Percentiles rank a stretch among this genome's conserved stretches.
These are phyloP conservation scores for Luperina testacea DNA, from an alignment of 2,888 invertebrate species.

Conservation along the genomic window DNA sequence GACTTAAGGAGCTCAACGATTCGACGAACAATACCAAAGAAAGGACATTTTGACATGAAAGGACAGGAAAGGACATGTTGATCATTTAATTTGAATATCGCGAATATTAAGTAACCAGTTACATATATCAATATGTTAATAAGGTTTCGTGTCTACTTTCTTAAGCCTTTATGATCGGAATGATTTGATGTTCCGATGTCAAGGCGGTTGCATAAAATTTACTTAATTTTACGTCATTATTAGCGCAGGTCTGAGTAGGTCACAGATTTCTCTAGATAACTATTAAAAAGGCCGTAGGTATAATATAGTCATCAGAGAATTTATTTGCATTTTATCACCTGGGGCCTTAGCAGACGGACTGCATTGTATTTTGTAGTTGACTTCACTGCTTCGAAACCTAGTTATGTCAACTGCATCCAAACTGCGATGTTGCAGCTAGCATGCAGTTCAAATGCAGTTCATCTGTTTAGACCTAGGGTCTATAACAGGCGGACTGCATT, in stretches of 20 bases:
- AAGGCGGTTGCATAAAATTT: constrained; percentile 32
- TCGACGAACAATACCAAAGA: no score
- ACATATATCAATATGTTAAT: constrained; percentile 23
- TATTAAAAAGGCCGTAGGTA: not conserved
- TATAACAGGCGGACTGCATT: not conserved
- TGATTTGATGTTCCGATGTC: constrained; percentile 9
- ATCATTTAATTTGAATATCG: not conserved
- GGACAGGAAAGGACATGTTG: no score
- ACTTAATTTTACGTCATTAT: constrained; percentile 2
- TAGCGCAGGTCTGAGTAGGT: not conserved
- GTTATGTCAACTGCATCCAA: no score
- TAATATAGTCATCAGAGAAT: not conserved
- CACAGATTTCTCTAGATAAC: not conserved
- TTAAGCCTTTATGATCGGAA: constrained; percentile 12
- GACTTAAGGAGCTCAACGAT: no score
- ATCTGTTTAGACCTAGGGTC: not conserved
- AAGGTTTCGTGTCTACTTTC: constrained; percentile 15
- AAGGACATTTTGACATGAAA: no score
- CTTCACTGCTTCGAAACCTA: no score
- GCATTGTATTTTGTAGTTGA: no score
- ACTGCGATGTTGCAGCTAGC: no score
- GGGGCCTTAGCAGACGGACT: no score
- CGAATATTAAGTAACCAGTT: constrained; percentile 11
- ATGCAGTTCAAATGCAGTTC: no score
- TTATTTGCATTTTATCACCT: not conserved